phyloP scores from a whole-genome alignment of 2,888 invertebrate species.

The Lomographa bimaculata region DNA sequence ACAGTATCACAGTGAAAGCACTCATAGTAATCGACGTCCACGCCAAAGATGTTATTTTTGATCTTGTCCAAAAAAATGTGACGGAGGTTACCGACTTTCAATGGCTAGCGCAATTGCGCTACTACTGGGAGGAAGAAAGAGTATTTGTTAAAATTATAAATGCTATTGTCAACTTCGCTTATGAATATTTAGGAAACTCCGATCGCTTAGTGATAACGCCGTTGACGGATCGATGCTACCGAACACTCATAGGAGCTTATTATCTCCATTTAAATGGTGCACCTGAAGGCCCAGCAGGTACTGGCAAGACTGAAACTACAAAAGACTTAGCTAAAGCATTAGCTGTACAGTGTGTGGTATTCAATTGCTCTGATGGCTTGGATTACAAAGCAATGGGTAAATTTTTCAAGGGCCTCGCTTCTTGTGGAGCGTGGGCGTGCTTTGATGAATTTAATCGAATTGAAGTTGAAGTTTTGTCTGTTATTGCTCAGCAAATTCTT shows the following conservation, averaged over 20 bases:
- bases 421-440: conserved; percentile 94
- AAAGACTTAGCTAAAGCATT: conserved; percentile 96
- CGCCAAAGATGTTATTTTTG: conserved; percentile 90
- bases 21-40: conserved; percentile 94
- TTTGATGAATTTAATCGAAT: conserved; percentile 95
- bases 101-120: conserved; percentile 92
- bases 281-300: conserved; percentile 93
- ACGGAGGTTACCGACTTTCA: conserved; percentile 90
- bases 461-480: conserved; percentile 92
- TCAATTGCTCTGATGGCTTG: conserved; percentile 93
- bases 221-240: conserved; percentile 90
- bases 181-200: conserved; percentile 93
- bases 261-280: conserved; percentile 93
- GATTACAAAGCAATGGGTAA: conserved; percentile 95
- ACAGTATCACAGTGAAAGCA: conserved; percentile 90
- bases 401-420: conserved; percentile 92
- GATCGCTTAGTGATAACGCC: conserved; percentile 90
- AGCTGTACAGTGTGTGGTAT: conserved; percentile 95
- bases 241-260: conserved; percentile 92
- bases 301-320: conserved; percentile 95
- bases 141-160: conserved; percentile 90
- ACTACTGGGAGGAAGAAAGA: conserved; percentile 90
- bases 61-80: conserved; percentile 85
- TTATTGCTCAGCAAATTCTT: conserved; percentile 93
- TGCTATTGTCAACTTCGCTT: conserved; percentile 90